Conservation (phyloP, 2,888 invertebrate genomes). For the Serripes groenlandicus region DNA sequence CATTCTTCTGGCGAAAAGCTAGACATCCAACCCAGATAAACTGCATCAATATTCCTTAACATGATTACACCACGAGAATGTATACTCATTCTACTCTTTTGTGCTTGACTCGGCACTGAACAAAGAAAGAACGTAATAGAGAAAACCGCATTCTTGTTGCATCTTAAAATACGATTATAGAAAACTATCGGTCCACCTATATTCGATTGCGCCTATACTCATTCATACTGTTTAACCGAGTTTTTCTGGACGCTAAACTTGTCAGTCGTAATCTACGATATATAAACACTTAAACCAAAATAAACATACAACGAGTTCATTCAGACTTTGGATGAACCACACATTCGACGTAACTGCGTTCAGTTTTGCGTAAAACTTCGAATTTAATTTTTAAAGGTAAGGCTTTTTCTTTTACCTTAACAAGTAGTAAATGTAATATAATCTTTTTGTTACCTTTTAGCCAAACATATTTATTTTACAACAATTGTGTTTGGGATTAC, state of each 20-base stretch:
- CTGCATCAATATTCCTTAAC: no score
- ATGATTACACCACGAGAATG: no score
- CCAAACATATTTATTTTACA: no score
- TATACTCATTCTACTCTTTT: no score
- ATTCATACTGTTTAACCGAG: conserved; percentile 10
- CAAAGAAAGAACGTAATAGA: no score
- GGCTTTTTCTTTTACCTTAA: background rate
- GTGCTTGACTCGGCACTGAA: no score
- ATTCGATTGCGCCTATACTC: conserved; percentile 5
- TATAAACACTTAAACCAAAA: background rate
- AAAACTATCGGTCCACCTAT: background rate
- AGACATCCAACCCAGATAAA: no score
- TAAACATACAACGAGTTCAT: background rate
- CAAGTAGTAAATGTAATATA: background rate
- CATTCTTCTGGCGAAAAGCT: no score
- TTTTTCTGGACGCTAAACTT: conserved; percentile 13
- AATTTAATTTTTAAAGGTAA: background rate
- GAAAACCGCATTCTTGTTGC: background rate
- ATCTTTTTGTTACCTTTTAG: background rate
- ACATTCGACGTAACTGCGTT: background rate
- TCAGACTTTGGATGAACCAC: background rate
- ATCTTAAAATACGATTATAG: background rate
- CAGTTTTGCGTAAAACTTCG: background rate
- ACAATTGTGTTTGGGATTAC: no score
- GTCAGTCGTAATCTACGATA: background rate